These are phyloP conservation scores for Halisarca cf. caerulea DNA, from an alignment of 37 sponge, comb jelly and placozoan species.

Conservation along the genomic window DNA sequence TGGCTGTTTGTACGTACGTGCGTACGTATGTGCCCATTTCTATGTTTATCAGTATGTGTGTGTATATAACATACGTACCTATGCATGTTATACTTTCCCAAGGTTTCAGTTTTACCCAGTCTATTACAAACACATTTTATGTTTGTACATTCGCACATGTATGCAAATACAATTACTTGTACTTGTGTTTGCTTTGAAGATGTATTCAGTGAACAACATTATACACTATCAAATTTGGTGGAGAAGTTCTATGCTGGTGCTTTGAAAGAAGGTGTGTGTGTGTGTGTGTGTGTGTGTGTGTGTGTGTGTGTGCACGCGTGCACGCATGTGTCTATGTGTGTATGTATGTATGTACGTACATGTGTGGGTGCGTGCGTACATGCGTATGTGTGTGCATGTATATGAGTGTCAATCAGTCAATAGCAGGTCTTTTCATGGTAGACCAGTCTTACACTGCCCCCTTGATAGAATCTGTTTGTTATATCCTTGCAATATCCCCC, in stretches of 20 bases:
- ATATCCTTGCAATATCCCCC: too few relatives aligned
- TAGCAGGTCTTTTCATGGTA: too few relatives aligned
- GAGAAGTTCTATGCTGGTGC: conserved; percentile 18
- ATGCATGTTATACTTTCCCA: too few relatives aligned
- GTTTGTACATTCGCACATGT: not conserved
- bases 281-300: not conserved
- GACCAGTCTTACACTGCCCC: too few relatives aligned
- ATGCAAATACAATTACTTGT: not conserved
- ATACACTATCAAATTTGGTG: conserved; percentile 21
- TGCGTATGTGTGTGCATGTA: too few relatives aligned
- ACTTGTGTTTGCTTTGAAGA: not conserved
- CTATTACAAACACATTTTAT: not conserved
- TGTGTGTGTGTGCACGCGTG: not conserved
- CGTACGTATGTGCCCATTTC: too few relatives aligned
- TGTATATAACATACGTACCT: too few relatives aligned
- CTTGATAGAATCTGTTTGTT: too few relatives aligned
- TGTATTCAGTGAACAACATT: not conserved
- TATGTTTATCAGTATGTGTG: too few relatives aligned
- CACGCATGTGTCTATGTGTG: not conserved
- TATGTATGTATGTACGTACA: not conserved
- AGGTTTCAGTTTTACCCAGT: not conserved
- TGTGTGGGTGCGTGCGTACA: not conserved
- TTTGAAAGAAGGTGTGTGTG: not conserved
- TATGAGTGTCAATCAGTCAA: too few relatives aligned
- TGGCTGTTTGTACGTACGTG: too few relatives aligned